Evolutionary conservation across 2,888 invertebrate genomes (phyloP), one percentile per base, ranked within the genome.

Genomic region (Drosophila kuntzei): DNA sequence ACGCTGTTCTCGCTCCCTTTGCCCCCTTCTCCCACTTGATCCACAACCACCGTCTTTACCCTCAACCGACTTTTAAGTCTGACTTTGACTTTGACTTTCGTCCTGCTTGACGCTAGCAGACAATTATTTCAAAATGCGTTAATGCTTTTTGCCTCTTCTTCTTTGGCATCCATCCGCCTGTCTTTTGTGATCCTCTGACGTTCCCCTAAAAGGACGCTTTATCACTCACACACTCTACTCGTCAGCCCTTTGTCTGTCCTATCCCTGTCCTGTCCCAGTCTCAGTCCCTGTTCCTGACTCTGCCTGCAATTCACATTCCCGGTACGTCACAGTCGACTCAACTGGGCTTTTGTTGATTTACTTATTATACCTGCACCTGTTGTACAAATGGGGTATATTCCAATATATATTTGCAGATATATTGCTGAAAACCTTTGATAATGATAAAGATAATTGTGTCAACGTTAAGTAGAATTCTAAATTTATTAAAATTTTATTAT

Each of bases 251-350:
- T 65, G 49, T 51, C 34, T 60, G 64, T 32, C 46, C 14, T 39
- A 12, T 47, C n/a, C 14, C 22, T 29, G 16, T 11, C 9, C 41
- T 16, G n/a, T 51, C n/a, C 25, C 20, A 20, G 12, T 12, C 11
- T 20, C 47, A 16, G 12, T 29, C 27, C 37, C 53, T 18, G 14
- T 50, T 46, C 25, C 59, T 32, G 60, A n/a, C 57, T 55, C 59
- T 44, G 64, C 54, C 60, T 59, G 70, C 62, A 55, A 71, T 69
- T 64, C 69, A 59, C 69, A 77, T 71, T 75, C 75, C 63, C 83
- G 74, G 80, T 80, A 80, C 81, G 83, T 82, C 80, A 83, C 81
- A 82, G 76, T 83, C 76, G 67, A 76, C 49, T 80, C 77, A 77
- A 41, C 54, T 74, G 70, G 57, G 74, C 74, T 80, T 76, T 71